phyloP scores from a whole-genome alignment of 2,888 invertebrate species.

The Pocota personata region DNA sequence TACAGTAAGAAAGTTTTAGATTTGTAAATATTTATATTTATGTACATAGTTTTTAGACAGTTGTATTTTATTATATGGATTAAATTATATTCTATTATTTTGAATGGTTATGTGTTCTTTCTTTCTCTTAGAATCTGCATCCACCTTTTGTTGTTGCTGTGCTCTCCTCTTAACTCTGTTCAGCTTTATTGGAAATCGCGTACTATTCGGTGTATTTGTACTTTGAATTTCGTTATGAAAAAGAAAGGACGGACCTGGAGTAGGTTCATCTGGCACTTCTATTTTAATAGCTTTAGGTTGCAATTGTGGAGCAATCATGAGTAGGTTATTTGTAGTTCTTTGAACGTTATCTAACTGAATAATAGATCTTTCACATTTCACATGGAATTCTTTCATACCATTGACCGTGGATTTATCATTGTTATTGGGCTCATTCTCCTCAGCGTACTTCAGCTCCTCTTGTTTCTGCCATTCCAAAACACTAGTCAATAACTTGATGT shows the following conservation, averaged over 20 bases:
- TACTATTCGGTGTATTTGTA: background rate
- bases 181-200: slow-evolving; percentile 7
- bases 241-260: slow-evolving; percentile 12
- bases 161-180: slow-evolving; percentile 30
- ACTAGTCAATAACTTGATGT: slow-evolving; percentile 93
- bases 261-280: slow-evolving; percentile 72
- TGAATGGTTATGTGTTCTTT: background rate
- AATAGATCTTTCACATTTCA: slow-evolving; percentile 77
- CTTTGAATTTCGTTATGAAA: slow-evolving; percentile 16
- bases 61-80: slow-evolving; percentile 82
- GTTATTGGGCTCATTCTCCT: slow-evolving; percentile 81
- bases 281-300: slow-evolving; percentile 75
- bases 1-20: slow-evolving; percentile 75
- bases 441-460: slow-evolving; percentile 84
- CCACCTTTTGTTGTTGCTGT: slow-evolving; percentile 25
- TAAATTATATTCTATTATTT: slow-evolving; percentile 13
- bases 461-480: slow-evolving; percentile 95
- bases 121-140: slow-evolving; percentile 42
- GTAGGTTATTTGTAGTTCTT: slow-evolving; percentile 76
- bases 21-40: slow-evolving; percentile 22
- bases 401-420: slow-evolving; percentile 79
- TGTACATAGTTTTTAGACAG: slow-evolving; percentile 80
- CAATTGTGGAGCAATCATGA: slow-evolving; percentile 79
- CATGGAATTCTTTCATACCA: slow-evolving; percentile 76
- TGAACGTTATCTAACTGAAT: slow-evolving; percentile 49